A percentile compares a stretch with the other conserved stretches of the same genome.
These are phyloP conservation scores for Apamea sordens DNA, from an alignment of 2,888 invertebrate genomes.

Conservation along the genomic window DNA sequence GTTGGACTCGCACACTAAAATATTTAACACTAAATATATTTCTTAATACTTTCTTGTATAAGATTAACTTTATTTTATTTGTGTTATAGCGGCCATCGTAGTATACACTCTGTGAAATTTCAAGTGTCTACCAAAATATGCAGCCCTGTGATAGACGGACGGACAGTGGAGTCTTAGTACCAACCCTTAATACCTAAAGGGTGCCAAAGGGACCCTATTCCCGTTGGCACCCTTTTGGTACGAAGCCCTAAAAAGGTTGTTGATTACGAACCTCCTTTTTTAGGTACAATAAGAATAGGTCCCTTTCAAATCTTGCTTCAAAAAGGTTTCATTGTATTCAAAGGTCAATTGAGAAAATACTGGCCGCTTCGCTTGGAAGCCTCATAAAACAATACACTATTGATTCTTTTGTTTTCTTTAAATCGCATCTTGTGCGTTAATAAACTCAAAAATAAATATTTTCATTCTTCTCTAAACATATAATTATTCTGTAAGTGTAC, in stretches of 20 bases:
- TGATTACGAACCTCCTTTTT: slow-evolving; percentile 9
- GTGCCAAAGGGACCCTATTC: no score
- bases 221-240: neutral
- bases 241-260: neutral
- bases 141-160: neutral
- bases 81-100: neutral
- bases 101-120: neutral
- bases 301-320: neutral
- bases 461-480: no score
- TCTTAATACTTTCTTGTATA: neutral
- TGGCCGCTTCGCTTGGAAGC: slow-evolving; percentile 32
- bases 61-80: neutral
- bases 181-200: no score
- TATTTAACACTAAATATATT: neutral
- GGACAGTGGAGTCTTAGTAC: neutral
- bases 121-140: neutral
- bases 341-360: slow-evolving; percentile 13
- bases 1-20: neutral
- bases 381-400: slow-evolving; percentile 20
- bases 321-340: slow-evolving; percentile 35
- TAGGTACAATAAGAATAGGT: neutral
- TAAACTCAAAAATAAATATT: neutral
- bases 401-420: slow-evolving; percentile 45
- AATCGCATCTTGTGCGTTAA: neutral
- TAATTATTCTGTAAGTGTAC: no score